Percentiles rank a stretch among this genome's conserved stretches.
Conservation (phyloP, 2,113 vertebrate genomes). For the Choloepus hoffmanni region DNA sequence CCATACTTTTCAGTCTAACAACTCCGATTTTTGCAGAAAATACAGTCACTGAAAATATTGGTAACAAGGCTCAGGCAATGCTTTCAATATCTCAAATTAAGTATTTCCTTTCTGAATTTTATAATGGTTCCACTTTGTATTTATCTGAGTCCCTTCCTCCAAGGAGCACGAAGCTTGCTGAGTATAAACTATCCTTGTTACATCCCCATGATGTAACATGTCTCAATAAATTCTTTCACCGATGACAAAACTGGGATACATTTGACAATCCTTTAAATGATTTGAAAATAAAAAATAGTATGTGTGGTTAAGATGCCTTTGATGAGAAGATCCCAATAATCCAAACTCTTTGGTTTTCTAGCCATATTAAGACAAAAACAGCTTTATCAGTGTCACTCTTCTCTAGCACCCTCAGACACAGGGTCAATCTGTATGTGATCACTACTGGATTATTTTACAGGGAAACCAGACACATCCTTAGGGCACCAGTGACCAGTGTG, state of each 20-base stretch:
- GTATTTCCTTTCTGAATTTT: slow-evolving; percentile 1
- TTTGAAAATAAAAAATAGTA: neutral
- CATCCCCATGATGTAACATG: neutral
- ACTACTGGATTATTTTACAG: neutral
- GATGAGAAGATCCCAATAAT: neutral
- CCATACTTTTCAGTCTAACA: neutral
- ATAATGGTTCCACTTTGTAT: neutral
- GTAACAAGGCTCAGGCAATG: neutral
- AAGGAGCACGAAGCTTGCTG: neutral
- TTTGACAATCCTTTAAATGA: neutral
- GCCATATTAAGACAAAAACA: neutral
- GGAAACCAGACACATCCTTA: neutral
- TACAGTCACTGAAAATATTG: neutral
- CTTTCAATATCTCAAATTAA: slow-evolving; percentile 34
- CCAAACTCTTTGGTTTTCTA: neutral
- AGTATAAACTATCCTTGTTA: neutral
- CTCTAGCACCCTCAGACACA: neutral
- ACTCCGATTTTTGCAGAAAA: neutral
- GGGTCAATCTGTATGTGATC: neutral
- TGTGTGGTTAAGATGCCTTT: neutral
- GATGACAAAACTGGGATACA: neutral
- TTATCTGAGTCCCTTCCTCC: slow-evolving; percentile 21
- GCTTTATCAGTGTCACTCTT: neutral
- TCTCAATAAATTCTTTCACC: neutral
- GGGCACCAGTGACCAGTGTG: too few relatives aligned